These are phyloP conservation scores for Drosophila guanche DNA, from an alignment of 1,140 invertebrate species.

Conservation along the genomic window DNA sequence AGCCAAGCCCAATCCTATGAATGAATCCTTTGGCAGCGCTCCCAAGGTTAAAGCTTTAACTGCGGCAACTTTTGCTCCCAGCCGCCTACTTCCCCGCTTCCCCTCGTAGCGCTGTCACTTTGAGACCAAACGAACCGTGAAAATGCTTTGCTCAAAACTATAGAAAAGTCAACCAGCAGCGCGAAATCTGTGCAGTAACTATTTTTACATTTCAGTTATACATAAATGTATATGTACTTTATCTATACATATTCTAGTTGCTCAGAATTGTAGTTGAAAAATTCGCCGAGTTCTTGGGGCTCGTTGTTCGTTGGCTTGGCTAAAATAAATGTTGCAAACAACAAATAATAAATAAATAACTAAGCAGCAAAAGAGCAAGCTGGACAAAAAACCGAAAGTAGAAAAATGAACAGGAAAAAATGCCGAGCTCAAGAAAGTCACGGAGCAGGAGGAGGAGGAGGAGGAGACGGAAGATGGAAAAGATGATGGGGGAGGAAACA, in stretches of 20 bases:
- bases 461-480: not conserved
- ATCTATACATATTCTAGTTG: conserved; percentile 2
- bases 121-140: conserved; percentile 32
- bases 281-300: conserved; percentile 33
- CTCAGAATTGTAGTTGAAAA: conserved; percentile 34
- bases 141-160: conserved; percentile 24
- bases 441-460: conserved; percentile 14
- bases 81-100: not conserved
- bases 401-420: conserved; percentile 34
- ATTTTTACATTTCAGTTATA: conserved; percentile 30
- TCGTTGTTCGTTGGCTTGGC: conserved; percentile 37
- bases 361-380: conserved; percentile 39
- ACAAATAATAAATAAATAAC: conserved; percentile 77
- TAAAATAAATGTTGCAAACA: conserved; percentile 66
- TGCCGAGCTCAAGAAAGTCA: conserved; percentile 6
- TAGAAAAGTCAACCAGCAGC: conserved; percentile 9
- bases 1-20: not conserved
- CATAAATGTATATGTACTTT: not conserved
- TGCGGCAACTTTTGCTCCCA: conserved; percentile 1
- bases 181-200: conserved; percentile 22
- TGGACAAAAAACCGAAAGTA: conserved; percentile 15
- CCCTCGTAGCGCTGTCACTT: conserved; percentile 11
- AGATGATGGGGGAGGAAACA: conserved; percentile 15
- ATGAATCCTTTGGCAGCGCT: not conserved
- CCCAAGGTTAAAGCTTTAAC: not conserved